phyloP scores from a whole-genome alignment of 30 jellyfish, hydroid and myxozoan species.

The Aurelia coerulea region DNA sequence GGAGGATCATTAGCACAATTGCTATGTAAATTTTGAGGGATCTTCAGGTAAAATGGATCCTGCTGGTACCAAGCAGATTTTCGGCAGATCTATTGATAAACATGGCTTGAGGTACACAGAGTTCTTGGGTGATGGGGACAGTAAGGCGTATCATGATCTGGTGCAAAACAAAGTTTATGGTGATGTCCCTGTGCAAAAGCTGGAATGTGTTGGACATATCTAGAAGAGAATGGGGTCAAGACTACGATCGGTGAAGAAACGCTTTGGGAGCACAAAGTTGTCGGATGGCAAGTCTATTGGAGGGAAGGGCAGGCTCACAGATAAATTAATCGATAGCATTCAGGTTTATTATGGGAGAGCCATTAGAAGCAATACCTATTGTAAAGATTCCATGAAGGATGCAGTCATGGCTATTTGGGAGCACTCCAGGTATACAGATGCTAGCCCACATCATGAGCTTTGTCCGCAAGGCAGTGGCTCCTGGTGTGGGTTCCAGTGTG shows the following conservation, averaged over 20 bases:
- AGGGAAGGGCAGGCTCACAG: no score
- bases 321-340: conserved; percentile 3
- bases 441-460: conserved; percentile 1
- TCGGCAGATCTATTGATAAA: neutral
- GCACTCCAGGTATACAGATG: neutral
- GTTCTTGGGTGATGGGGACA: neutral
- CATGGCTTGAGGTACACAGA: conserved; percentile 11
- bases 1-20: conserved; percentile 1
- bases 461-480: conserved; percentile 21
- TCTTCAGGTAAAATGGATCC: no score
- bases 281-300: no score
- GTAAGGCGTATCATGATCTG: neutral
- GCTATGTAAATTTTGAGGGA: neutral
- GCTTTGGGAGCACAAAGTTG: neutral
- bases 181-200: neutral
- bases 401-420: neutral
- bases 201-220: neutral
- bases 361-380: neutral
- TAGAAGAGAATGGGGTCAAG: conserved; percentile 9
- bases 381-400: neutral
- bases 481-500: conserved; percentile 38
- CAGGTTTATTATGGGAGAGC: conserved; percentile 30
- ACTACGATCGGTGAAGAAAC: neutral
- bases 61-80: neutral
- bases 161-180: conserved; percentile 7